Evolutionary conservation across 2,888 invertebrate genomes (phyloP).

Genomic region (Ornithoptera priamus): DNA sequence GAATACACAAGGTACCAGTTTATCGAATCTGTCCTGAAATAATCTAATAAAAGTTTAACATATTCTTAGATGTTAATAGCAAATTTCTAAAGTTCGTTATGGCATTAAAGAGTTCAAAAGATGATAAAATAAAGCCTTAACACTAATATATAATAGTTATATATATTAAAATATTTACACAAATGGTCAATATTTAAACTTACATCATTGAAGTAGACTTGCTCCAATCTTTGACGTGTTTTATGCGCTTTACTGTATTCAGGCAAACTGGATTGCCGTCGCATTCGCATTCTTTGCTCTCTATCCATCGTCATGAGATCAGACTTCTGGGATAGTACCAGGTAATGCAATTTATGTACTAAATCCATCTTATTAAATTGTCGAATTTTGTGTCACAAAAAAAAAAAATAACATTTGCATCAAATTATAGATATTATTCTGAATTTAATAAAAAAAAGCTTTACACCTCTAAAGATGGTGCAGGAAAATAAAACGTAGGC

Average conservation of each 20-base stretch:
- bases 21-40: no score
- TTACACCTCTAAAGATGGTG: neutral
- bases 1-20: no score
- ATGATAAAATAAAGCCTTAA: no score
- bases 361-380: constrained; percentile 61
- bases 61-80: no score
- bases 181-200: constrained; percentile 41
- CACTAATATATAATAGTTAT: neutral
- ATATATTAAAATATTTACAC: neutral
- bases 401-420: neutral
- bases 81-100: no score
- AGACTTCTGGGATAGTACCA: constrained; percentile 75
- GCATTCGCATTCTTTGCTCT: constrained; percentile 70
- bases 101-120: no score
- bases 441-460: neutral
- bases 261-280: constrained; percentile 73
- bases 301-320: constrained; percentile 76
- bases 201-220: constrained; percentile 73
- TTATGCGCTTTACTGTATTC: constrained; percentile 70
- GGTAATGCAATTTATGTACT: constrained; percentile 73
- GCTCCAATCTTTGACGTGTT: constrained; percentile 66
- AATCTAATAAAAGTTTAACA: no score
- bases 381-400: neutral
- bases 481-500: constrained; percentile 14
- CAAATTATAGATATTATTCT: neutral